Evolutionary conservation across 2,797 vertebrate genomes (phyloP).

Genomic region (Macrochelys suwanniensis): DNA sequence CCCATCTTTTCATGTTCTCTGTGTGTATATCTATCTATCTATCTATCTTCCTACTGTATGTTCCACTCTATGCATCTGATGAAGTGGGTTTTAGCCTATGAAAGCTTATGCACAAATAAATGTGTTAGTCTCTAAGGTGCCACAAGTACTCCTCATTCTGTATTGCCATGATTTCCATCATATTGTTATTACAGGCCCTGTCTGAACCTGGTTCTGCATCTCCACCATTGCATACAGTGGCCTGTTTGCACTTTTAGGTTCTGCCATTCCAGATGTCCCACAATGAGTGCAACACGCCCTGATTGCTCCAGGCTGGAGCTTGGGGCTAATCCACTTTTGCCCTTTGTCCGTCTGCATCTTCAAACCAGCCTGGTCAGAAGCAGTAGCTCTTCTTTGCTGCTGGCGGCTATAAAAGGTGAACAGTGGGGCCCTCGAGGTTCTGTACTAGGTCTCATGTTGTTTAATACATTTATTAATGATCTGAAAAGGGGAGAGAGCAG

Average conservation of each 20-base stretch:
- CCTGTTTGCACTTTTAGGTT: neutral
- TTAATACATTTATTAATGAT: neutral
- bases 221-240: neutral
- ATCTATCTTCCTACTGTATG: too few relatives aligned
- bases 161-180: neutral
- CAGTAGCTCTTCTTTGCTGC: neutral
- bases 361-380: neutral
- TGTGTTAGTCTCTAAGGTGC: too few relatives aligned
- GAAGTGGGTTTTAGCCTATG: too few relatives aligned
- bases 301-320: neutral
- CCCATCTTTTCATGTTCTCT: too few relatives aligned
- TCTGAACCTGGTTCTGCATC: neutral
- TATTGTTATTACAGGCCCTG: too few relatives aligned
- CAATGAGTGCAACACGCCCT: neutral
- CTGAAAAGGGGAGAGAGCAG: neutral
- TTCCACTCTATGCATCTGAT: too few relatives aligned
- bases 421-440: neutral
- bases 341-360: neutral
- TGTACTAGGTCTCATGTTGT: accelerated
- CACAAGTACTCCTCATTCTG: neutral
- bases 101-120: too few relatives aligned
- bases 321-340: neutral
- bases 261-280: neutral
- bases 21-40: too few relatives aligned
- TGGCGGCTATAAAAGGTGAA: neutral